Evolutionary conservation across 1,140 invertebrate species (phyloP).

Genomic region (Glomeris maerens): DNA sequence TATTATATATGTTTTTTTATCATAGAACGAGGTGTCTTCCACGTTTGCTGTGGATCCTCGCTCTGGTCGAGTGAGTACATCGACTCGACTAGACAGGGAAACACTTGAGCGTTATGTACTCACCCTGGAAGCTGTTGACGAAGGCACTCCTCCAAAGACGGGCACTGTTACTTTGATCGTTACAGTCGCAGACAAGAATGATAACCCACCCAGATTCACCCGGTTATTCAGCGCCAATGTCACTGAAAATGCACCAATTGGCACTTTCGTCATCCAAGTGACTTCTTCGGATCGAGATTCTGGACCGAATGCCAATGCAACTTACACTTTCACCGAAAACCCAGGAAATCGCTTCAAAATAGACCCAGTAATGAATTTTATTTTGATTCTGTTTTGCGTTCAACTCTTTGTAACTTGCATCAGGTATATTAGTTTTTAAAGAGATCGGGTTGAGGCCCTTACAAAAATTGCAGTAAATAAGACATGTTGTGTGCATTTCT

Average conservation of each 20-base stretch:
- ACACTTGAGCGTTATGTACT: conserved; percentile 66
- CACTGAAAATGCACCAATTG: conserved; percentile 84
- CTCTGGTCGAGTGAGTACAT: conserved; percentile 73
- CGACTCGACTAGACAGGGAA: conserved; percentile 70
- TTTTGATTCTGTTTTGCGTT: too few species aligned
- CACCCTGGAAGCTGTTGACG: conserved; percentile 70
- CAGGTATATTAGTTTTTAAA: too few species aligned
- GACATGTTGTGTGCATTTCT: too few species aligned
- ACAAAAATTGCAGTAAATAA: too few species aligned
- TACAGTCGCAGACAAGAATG: conserved; percentile 79
- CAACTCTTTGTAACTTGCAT: too few species aligned
- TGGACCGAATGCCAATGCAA: conserved; percentile 71
- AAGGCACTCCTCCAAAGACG: conserved; percentile 62
- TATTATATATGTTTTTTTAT: too few species aligned
- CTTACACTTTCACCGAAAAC: conserved; percentile 76
- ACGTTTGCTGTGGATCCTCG: conserved; percentile 63
- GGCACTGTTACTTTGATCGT: conserved; percentile 72
- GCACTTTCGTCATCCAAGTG: conserved; percentile 79
- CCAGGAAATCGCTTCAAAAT: conserved; percentile 77
- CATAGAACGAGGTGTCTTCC: conserved; percentile 58
- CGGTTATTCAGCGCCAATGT: conserved; percentile 84
- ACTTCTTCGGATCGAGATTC: conserved; percentile 81
- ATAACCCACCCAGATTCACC: conserved; percentile 86
- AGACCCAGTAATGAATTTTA: too few species aligned
- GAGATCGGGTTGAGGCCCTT: too few species aligned